Evolutionary conservation across 2,888 invertebrate species (phyloP), one percentile per base, ranked within the genome.

Genomic region (Caenorhabditis sinica): DNA sequence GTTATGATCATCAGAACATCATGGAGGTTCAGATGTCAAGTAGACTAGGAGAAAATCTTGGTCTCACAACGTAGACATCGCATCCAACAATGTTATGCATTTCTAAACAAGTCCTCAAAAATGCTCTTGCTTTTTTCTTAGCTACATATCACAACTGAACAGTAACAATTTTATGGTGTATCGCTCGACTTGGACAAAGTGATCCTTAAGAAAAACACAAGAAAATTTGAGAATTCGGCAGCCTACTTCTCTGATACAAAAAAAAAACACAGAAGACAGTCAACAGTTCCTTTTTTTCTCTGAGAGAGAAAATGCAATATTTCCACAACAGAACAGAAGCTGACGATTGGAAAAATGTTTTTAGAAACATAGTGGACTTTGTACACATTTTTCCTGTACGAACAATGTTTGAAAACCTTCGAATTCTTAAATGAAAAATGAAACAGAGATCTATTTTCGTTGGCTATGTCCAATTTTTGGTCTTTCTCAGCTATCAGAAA

Each of bases 1-100:
- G 66, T 80, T 72, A 80, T 72, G 80, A 66, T 80, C 72, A 58
- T 43, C 60, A 40, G 45, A 45, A 56, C 80, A 73, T 33, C 58
- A 72, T 56, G 80, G 20, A n/a, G 6, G 40, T 45, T 56, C 28
- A 15, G 25, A 13, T 23, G 20, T 1, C 11, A 23, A 20, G 20
- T 20, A 20, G 23, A 23, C n/a, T n/a, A n/a, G 23, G 9, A 53
- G 9, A 11, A 53, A 49, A 51, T 20, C 8, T 51, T 20, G n/a
- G 51, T 13, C 13, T 28, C 28, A 15, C 0, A 28, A 3, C 28
- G 20, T 6, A 49, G 11, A 17, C 17, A 17, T 15, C 6, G 0
- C 49, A n/a, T 49, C 20, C 49, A 20, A 45, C 5, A 45, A 20
- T 20, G 20, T 49, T 1, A n/a, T 49, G 49, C 49, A 49, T 49